These are phyloP conservation scores for Nerophis ophidion DNA, from an alignment of 2,113 vertebrate genomes.

Conservation along the genomic window DNA sequence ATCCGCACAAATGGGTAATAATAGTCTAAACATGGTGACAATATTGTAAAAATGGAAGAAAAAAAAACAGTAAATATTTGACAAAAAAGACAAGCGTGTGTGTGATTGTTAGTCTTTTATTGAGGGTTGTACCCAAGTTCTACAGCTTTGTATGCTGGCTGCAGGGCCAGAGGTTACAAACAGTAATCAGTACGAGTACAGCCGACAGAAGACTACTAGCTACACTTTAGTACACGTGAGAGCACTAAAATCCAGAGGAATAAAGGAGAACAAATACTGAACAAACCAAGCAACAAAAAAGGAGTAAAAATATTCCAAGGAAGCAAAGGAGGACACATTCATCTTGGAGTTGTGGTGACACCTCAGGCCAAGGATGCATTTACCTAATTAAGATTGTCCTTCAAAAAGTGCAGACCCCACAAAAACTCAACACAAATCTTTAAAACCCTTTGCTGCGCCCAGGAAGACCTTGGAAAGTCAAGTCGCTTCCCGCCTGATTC, in stretches of 20 bases:
- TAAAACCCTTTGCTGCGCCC: constrained; percentile 70
- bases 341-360: constrained; percentile 73
- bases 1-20: too few relatives aligned
- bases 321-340: constrained; percentile 72
- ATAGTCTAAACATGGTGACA: too few relatives aligned
- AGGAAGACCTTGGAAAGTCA: constrained; percentile 74
- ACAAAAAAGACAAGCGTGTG: constrained; percentile 6
- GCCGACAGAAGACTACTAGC: constrained; percentile 77
- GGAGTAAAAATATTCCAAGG: constrained; percentile 58
- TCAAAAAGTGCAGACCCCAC: constrained; percentile 76
- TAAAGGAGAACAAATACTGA: constrained; percentile 45
- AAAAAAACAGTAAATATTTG: neutral
- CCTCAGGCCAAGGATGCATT: constrained; percentile 44
- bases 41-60: neutral
- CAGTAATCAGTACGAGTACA: constrained; percentile 80
- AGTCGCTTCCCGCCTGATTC: constrained; percentile 55
- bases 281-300: constrained; percentile 75
- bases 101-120: constrained; percentile 76
- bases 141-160: constrained; percentile 77
- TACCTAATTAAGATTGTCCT: constrained; percentile 81
- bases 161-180: constrained; percentile 74
- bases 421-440: constrained; percentile 20
- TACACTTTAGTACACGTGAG: constrained; percentile 73
- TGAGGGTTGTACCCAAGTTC: constrained; percentile 80
- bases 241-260: constrained; percentile 71